Conservation (phyloP, 37 sponge, comb jelly and placozoan species). For the Lycopodina hypogea region DNA sequence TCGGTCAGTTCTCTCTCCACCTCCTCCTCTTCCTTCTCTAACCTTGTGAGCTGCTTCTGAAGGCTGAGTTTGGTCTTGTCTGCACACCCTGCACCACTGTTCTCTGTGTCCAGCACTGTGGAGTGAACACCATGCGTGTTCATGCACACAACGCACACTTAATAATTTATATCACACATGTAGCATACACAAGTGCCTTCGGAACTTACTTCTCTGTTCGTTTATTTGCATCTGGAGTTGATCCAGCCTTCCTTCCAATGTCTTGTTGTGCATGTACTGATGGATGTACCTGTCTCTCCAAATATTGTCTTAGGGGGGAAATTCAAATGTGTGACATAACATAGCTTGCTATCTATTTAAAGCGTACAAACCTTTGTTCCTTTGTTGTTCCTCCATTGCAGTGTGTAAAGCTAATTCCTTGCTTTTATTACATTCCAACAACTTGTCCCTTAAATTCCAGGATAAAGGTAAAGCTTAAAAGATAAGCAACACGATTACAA, state of each 20-base stretch:
- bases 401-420: background rate
- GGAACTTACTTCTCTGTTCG: background rate
- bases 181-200: too few relatives aligned
- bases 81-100: background rate
- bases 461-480: too few relatives aligned
- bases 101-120: constrained; percentile 1
- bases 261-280: constrained; percentile 12
- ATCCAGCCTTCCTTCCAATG: constrained; percentile 10
- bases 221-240: background rate
- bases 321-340: background rate
- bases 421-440: background rate
- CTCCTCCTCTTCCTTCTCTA: constrained; percentile 42
- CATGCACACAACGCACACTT: too few relatives aligned
- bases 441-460: too few relatives aligned
- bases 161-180: too few relatives aligned
- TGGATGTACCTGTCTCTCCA: constrained; percentile 16
- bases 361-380: too few relatives aligned
- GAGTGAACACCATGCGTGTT: too few relatives aligned
- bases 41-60: constrained; percentile 15
- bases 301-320: constrained; percentile 5
- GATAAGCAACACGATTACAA: too few relatives aligned
- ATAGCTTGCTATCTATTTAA: too few relatives aligned
- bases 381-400: background rate
- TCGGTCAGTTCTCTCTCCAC: constrained; percentile 63
- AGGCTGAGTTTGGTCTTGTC: background rate